Evolutionary conservation across 2,797 vertebrate species (phyloP), one percentile per base, ranked within the genome.

Genomic region (Balearica regulorum): DNA sequence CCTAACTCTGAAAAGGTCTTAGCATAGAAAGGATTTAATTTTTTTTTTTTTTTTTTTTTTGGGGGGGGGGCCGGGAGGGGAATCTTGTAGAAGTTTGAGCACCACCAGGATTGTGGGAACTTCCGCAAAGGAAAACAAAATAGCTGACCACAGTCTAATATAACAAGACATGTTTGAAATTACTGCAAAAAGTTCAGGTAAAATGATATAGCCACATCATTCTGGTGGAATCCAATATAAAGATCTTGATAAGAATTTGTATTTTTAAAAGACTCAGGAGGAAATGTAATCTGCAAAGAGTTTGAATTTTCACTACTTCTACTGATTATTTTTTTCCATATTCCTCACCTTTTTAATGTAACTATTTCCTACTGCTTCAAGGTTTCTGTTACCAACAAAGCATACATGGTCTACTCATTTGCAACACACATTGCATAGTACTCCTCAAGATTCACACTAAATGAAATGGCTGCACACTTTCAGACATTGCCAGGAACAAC

Each of bases 11-110:
- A 66, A 89, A 94, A 94, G 16, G 60, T 55, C 64, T 76, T 55
- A 55, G 24, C 5, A 70, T 9, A 54, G 11, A 18, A 93, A 29
- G 9, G 10, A 65, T 49, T n/a, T n/a, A n/a, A n/a, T n/a, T n/a
- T n/a, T n/a, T 89, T 61, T 54, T 55, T 46, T 9, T 39, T 39
- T 39, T 10, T 37, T 9, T 37, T 37, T 37, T 61, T 48, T 13
- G 1, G 14, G 14, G 3, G 8, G 13, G 2, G n/a, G n/a, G n/a
- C n/a, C n/a, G n/a, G n/a, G 20, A 7, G 55, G n/a, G 14, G 13
- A 14, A 11, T 4, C 6, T 21, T 72, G 11, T 25, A 44, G 7
- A 88, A 76, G 65, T 81, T 92, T n/a, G 92, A 46, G 62, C 93
- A 21, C 44, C 53, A 94, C 15, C 6, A 93, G 46, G 35, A 90